Base-by-base conservation (phyloP, 2,113 vertebrate species). In the Chrysochloris asiatica region DNA sequence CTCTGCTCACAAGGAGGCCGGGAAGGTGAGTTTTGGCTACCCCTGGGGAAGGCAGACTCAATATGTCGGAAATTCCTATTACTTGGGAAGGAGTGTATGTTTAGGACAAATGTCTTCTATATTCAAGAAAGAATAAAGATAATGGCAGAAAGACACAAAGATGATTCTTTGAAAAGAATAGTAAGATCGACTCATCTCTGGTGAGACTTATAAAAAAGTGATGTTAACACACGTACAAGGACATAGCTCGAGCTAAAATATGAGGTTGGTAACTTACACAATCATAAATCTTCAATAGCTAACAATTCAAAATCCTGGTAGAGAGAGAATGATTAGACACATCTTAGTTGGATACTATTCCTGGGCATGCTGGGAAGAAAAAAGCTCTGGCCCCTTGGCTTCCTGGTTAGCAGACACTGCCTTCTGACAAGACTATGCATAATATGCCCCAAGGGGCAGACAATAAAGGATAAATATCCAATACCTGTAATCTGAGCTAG, bases 111-210 rank as follows among this genome's bases (percentile, higher is more conserved):
- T 77, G 28, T 24, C 45, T n/a, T 56, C 86, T 50, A 28, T n/a
- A 21, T 59, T 93, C 36, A 41, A 50, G 61, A 81, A 85, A 47
- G 45, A 89, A 71, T 47, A 59, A 82, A 78, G 67, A 50, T 83
- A 30, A 45, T 30, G 81, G 47, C 26, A 89, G 48, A 47, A 43
- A 45, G 59, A 48, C 12, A 47, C 41, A 38, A 76, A 47, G 56
- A 7, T 3, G 6, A 41, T 92, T 89, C 52, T 89, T 72, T 63
- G 83, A 92, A 84, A 92, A 59, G 50, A 87, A 11, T 86, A 41
- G 52, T 52, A 47, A 85, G 28, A 47, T 30, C 67, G 30, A 86
- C 47, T 52, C 1, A 38, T 1, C 28, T 86, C 19, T 63, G 50
- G 6, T 10, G 67, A 84, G 16, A 90, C 33, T 82, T n/a, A 16